Base-by-base conservation (phyloP, 2,113 vertebrate species). In the Rhombomys opimus region DNA sequence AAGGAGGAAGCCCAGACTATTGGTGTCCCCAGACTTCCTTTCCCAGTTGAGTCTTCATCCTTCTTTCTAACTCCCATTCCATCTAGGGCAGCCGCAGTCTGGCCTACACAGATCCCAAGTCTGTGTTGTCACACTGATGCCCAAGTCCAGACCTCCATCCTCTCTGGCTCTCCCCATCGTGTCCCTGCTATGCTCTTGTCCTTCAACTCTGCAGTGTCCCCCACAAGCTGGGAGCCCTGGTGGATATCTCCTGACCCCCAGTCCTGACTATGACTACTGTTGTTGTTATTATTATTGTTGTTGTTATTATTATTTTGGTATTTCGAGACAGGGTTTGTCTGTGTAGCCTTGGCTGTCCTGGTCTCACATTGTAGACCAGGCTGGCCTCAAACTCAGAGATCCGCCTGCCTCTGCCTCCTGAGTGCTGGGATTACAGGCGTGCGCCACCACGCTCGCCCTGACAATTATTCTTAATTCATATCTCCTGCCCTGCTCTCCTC, bases 1-100 rank as follows among this genome's bases (percentile, higher is more conserved):
- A 32, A 95, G 87, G 96, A 87, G 88, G 91, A 95, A 96, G 30
- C 50, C 27, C 6, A n/a, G 80, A 5, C 13, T 18, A 17, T 38
- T n/a, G 13, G 5, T 65, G n/a, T 35, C 35, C 41, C 41, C 6
- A 52, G 7, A 50, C 76, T 77, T 70, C 73, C n/a, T 57, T 52
- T 73, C 52, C 77, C 52, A 6, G 61, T 17, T 11, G 22, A 30
- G 32, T 77, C 59, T 12, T 17, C 5, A 3, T 54, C 0, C 7
- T n/a, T 59, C 9, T 18, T 59, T 23, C 12, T 6, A 32, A 38
- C 65, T 12, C 54, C 54, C 63, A n/a, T 14, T 17, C 50, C 11
- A 15, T 13, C 8, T 54, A 15, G 59, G 35, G 59, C 67, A 52
- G 23, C 38, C 8, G 14, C 54, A 80, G 70, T 57, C 95, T 38